Evolutionary conservation across 1,140 invertebrate species (phyloP), one percentile per base, ranked within the genome.

Genomic region (Microplitis demolitor): DNA sequence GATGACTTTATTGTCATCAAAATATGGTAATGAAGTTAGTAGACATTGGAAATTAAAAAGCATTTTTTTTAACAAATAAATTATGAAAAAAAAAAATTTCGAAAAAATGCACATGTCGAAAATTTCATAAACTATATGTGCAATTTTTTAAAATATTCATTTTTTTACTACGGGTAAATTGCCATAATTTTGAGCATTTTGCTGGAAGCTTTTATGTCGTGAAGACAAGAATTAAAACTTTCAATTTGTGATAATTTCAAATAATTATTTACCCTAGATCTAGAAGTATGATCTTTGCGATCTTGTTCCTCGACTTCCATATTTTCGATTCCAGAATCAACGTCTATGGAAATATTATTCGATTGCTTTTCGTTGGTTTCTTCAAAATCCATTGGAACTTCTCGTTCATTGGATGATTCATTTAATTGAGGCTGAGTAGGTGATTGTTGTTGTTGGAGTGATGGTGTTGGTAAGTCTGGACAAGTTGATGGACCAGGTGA

Each of bases 251-350:
- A 68, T 68, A 14, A 33, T 33, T 35, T 34, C n/a, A 8, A 45
- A 35, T 50, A 51, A 45, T 66, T 63, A 76, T 78, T 79, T 77
- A 88, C 86, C 35, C 87, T 78, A 72, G 85, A 87, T 82, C 84
- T 82, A 35, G 84, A 78, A 62, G 79, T 69, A 50, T 76, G 74
- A 67, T 88, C 85, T 83, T 87, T 87, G 63, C 83, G 80, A 71
- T 87, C 83, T 3, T 80, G 81, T 69, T 89, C 88, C 31, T 92
- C 90, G 4, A 93, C 92, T 84, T 93, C 92, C 92, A 93, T 94
- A 79, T 91, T 93, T 82, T 93, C 92, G 80, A 93, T 92, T 9
- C 92, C 91, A 54, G 92, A 93, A 85, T 93, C 92, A 51, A 92
- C 91, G 84, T 93, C 92, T 45, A 90, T 87, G 68, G 86, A 87